These are phyloP conservation scores for Agapornis roseicollis DNA, from an alignment of 2,113 vertebrate species.

Conservation along the genomic window DNA sequence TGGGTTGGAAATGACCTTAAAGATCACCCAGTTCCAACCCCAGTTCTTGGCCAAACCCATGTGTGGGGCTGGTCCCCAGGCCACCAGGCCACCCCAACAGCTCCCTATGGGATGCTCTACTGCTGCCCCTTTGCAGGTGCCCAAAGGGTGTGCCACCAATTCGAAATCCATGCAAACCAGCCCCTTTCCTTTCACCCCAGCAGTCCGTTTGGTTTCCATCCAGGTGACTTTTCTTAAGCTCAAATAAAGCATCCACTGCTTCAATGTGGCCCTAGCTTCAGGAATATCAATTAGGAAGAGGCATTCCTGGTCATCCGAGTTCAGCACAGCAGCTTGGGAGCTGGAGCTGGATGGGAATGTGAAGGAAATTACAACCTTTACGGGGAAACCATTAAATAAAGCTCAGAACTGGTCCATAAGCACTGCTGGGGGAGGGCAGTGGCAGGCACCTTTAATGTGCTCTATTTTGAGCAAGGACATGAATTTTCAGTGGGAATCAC, in stretches of 20 bases:
- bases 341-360: neutral
- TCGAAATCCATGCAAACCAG: neutral
- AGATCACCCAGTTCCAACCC: neutral
- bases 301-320: neutral
- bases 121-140: neutral
- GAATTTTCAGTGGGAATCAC: neutral
- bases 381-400: conserved; percentile 42
- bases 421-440: neutral
- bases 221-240: conserved; percentile 43
- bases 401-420: conserved; percentile 24
- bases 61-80: neutral
- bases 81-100: accelerated
- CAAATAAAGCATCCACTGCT: conserved; percentile 4
- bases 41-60: neutral
- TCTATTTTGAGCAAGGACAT: neutral
- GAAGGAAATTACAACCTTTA: conserved; percentile 20
- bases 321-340: neutral
- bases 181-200: neutral
- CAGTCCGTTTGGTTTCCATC: neutral
- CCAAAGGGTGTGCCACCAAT: accelerated
- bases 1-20: neutral
- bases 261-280: neutral
- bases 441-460: neutral
- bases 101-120: accelerated
- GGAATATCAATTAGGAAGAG: neutral